A percentile compares a stretch with the other conserved stretches of the same genome.
Conservation (phyloP, 2,113 vertebrate genomes). For the Erythrolamprus reginae region DNA sequence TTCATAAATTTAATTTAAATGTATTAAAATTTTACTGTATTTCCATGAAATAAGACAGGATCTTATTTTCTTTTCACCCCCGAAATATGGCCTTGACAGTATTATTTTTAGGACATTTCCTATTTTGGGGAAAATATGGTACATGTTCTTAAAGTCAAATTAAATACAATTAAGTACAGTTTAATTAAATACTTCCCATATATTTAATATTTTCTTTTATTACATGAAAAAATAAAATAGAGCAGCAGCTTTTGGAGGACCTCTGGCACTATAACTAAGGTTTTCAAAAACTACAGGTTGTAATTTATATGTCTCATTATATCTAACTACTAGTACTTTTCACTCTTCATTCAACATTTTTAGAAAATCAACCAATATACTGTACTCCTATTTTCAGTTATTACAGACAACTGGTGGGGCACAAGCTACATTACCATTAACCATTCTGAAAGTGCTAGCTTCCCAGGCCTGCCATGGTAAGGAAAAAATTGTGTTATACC, state of each 20-base stretch:
- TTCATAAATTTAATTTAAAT: background rate
- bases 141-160: background rate
- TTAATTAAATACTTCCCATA: background rate
- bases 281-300: background rate
- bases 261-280: background rate
- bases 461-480: conserved; percentile 95
- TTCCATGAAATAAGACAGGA: too few species aligned
- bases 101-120: too few species aligned
- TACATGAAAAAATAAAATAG: background rate
- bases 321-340: background rate
- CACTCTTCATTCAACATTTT: background rate
- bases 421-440: conserved; percentile 80
- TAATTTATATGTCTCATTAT: background rate
- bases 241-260: background rate
- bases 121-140: too few species aligned
- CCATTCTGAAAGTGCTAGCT: conserved; percentile 87
- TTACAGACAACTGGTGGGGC: conserved; percentile 80
- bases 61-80: too few species aligned
- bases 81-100: too few species aligned
- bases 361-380: conserved; percentile 39
- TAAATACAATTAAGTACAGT: background rate
- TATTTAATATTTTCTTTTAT: background rate
- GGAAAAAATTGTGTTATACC: conserved; percentile 14
- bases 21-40: background rate
- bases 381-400: conserved; percentile 68